phyloP scores from a whole-genome alignment of 30 jellyfish, hydroid and myxozoan species.

The Aurelia sp. region DNA sequence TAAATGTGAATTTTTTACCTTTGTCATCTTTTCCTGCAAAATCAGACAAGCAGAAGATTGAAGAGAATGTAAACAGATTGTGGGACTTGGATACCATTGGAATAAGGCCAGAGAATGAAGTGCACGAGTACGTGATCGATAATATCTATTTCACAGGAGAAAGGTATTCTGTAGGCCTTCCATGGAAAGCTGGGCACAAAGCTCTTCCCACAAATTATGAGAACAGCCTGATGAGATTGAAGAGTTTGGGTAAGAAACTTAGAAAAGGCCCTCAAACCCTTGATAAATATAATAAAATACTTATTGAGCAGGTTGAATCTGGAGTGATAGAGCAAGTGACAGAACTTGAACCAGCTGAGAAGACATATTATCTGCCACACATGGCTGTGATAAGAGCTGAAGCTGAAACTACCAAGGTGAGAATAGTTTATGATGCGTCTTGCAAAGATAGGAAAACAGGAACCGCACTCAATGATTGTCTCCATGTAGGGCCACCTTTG shows the following conservation, averaged over 20 bases:
- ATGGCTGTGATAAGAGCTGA: conserved; percentile 42
- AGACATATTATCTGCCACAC: conserved; percentile 24
- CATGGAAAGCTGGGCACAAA: conserved; percentile 55
- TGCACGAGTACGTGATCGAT: conserved; percentile 14
- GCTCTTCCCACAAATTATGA: conserved; percentile 36
- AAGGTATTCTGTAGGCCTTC: conserved; percentile 53
- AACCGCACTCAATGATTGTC: conserved; percentile 30
- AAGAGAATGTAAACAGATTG: conserved; percentile 9
- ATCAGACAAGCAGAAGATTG: conserved; percentile 12
- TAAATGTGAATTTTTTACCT: conserved; percentile 31
- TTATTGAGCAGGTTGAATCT: conserved; percentile 36
- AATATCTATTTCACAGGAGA: conserved; percentile 9
- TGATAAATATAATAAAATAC: conserved; percentile 28
- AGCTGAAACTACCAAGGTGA: conserved; percentile 51
- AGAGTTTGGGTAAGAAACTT: conserved; percentile 44
- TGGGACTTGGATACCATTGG: conserved; percentile 49
- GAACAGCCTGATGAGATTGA: conserved; percentile 27
- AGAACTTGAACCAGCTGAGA: conserved; percentile 39
- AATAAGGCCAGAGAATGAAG: conserved; percentile 18
- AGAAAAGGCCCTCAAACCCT: neutral
- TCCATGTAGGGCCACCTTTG: conserved; percentile 52
- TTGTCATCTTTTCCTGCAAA: conserved; percentile 1
- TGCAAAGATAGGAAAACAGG: conserved; percentile 39
- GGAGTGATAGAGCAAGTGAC: conserved; percentile 52
- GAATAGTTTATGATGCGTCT: conserved; percentile 50